A percentile compares a stretch with the other conserved stretches of the same genome.
These are phyloP conservation scores for Drosophila testacea DNA, from an alignment of 2,888 invertebrate genomes.

Conservation along the genomic window DNA sequence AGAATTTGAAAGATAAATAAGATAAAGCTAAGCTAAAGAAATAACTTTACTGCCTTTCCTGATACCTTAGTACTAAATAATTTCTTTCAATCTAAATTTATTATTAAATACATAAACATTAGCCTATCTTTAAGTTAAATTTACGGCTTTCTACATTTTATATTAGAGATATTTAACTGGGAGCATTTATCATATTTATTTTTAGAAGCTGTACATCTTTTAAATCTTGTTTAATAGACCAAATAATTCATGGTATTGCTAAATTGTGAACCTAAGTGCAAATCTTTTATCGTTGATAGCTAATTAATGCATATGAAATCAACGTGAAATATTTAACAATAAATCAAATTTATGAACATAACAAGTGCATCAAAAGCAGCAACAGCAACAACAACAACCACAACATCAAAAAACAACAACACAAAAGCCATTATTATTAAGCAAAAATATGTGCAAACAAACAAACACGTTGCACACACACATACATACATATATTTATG, in stretches of 20 bases:
- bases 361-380: not conserved
- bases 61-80: too few species aligned
- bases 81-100: too few species aligned
- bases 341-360: slow-evolving; percentile 17
- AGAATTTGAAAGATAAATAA: too few species aligned
- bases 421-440: slow-evolving; percentile 32
- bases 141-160: too few species aligned
- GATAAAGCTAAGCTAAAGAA: too few species aligned
- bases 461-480: slow-evolving; percentile 5
- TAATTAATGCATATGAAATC: slow-evolving; percentile 30
- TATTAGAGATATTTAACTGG: too few species aligned
- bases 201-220: not conserved
- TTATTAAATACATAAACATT: too few species aligned
- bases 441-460: slow-evolving; percentile 37
- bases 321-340: slow-evolving; percentile 13
- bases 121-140: too few species aligned
- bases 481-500: not conserved
- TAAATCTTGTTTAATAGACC: not conserved
- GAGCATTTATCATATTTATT: too few species aligned
- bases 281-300: slow-evolving; percentile 11
- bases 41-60: too few species aligned
- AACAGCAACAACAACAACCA: too few species aligned
- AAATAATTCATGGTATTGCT: not conserved
- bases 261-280: not conserved
- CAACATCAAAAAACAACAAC: not conserved